phyloP scores from a whole-genome alignment of 2,113 vertebrate genomes.

The Callipepla squamata region DNA sequence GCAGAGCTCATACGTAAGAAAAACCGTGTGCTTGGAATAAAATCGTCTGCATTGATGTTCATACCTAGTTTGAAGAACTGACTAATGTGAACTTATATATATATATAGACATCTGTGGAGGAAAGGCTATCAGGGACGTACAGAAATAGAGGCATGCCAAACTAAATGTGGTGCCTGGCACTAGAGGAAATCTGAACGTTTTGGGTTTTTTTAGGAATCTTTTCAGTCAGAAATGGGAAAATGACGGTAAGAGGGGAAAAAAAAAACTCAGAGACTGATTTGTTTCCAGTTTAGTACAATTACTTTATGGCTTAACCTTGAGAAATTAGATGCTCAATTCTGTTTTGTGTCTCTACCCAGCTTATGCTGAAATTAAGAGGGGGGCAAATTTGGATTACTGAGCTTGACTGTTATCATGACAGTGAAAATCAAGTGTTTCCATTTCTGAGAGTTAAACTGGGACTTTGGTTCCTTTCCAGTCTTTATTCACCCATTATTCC shows the following conservation, averaged over 20 bases:
- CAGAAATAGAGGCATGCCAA: background rate
- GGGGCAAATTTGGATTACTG: background rate
- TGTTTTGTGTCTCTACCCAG: background rate
- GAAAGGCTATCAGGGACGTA: constrained; percentile 2
- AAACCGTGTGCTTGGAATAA: constrained; percentile 16
- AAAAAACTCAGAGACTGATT: background rate
- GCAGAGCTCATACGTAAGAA: constrained; percentile 37
- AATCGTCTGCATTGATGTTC: constrained; percentile 12
- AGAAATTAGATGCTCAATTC: background rate
- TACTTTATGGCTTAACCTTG: background rate
- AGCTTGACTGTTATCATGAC: background rate
- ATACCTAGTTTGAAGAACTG: constrained; percentile 11
- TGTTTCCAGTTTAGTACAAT: background rate
- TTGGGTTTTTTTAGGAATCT: background rate
- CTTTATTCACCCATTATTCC: background rate
- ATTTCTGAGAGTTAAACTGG: background rate
- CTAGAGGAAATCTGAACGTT: background rate
- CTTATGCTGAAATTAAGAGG: background rate
- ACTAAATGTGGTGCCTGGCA: constrained; percentile 13
- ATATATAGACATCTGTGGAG: background rate
- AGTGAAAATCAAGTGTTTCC: background rate
- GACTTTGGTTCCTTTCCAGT: background rate
- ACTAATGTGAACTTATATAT: constrained; percentile 6
- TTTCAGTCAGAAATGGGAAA: background rate
- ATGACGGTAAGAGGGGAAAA: rapidly evolving